Conservation (phyloP, 2,888 invertebrate species). For the Temnothorax rugatulus region DNA sequence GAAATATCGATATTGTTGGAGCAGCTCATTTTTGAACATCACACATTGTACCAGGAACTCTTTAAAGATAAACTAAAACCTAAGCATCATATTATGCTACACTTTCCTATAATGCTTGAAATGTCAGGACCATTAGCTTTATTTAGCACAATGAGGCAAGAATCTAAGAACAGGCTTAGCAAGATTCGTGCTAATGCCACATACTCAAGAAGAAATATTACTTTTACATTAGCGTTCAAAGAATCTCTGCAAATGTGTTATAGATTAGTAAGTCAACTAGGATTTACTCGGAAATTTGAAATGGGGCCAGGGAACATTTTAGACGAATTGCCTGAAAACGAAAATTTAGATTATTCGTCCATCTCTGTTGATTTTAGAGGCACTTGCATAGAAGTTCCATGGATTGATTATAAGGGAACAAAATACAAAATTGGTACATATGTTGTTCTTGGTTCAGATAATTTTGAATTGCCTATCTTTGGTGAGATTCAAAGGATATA, state of each 20-base stretch:
- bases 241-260: constrained; percentile 9
- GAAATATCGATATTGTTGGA: constrained; percentile 7
- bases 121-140: constrained; percentile 20
- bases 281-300: constrained; percentile 25
- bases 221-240: constrained; percentile 29
- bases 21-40: not conserved
- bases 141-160: constrained; percentile 24
- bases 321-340: not conserved
- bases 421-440: constrained; percentile 1
- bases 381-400: constrained; percentile 3
- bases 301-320: constrained; percentile 7
- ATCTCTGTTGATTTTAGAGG: not conserved
- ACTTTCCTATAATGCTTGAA: constrained; percentile 25
- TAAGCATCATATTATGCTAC: constrained; percentile 23
- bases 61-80: constrained; percentile 24
- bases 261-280: constrained; percentile 11
- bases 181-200: constrained; percentile 5
- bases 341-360: not conserved
- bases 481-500: constrained; percentile 12
- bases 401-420: not conserved
- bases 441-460: constrained; percentile 1
- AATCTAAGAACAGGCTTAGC: constrained; percentile 14
- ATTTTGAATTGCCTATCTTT: constrained; percentile 18
- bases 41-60: not conserved
- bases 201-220: constrained; percentile 20